Conservation (phyloP, 2,888 invertebrate genomes). For the Biston stratarius region DNA sequence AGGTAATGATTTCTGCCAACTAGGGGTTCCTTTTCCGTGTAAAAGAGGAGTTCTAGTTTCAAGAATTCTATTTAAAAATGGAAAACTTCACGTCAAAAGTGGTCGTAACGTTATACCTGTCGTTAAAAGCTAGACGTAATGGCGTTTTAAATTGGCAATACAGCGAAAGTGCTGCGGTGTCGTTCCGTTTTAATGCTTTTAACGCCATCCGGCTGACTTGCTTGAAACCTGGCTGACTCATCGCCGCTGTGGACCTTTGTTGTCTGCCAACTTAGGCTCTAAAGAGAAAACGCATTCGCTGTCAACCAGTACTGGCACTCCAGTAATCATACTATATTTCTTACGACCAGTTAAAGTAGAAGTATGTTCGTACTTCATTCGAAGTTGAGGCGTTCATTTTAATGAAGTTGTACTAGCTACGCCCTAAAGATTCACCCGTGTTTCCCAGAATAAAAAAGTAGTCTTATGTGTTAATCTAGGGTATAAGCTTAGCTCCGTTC, state of each 20-base stretch:
- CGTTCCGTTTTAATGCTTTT: conserved; percentile 54
- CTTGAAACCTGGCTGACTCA: conserved; percentile 32
- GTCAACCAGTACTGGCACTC: not conserved
- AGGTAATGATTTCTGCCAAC: too few relatives aligned
- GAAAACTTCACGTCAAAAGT: conserved; percentile 35
- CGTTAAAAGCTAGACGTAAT: conserved; percentile 59
- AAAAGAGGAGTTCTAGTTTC: not conserved
- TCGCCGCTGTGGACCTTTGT: conserved; percentile 23
- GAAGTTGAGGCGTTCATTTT: too few relatives aligned
- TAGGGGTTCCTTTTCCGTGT: too few relatives aligned
- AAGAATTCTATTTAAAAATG: conserved; percentile 7
- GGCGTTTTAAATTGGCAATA: conserved; percentile 67
- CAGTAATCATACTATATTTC: not conserved
- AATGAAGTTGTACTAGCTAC: too few relatives aligned
- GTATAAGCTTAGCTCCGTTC: too few relatives aligned
- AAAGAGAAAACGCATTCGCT: not conserved
- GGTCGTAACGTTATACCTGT: conserved; percentile 54
- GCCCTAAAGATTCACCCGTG: too few relatives aligned
- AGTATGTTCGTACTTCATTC: too few relatives aligned
- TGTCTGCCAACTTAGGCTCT: conserved; percentile 15
- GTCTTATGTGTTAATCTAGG: too few relatives aligned
- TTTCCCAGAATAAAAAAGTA: too few relatives aligned
- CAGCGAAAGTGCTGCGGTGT: conserved; percentile 53
- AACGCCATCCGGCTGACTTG: conserved; percentile 48
- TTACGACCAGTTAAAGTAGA: not conserved